Percentiles rank a stretch among this genome's conserved stretches.
phyloP scores from a whole-genome alignment of 2,113 vertebrate genomes.

The Macroglossus sobrinus region DNA sequence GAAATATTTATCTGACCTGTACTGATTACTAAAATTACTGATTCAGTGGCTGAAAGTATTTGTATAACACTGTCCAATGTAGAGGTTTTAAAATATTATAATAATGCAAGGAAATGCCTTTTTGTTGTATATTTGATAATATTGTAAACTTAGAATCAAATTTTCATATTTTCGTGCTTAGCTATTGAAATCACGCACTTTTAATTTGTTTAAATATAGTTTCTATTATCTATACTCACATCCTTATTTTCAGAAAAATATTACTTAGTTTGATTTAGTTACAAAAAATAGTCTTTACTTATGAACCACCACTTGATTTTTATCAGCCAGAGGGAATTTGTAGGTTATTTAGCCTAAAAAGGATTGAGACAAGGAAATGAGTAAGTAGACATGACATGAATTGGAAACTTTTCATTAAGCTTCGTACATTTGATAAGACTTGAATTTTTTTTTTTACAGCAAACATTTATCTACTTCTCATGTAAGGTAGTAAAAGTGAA shows the following conservation, averaged over 20 bases:
- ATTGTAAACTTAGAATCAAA: not conserved
- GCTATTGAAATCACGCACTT: not conserved
- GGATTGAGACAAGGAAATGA: conserved; percentile 14
- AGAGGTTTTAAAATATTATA: not conserved
- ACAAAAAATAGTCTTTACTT: not conserved
- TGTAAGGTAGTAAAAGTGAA: not conserved
- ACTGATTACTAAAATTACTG: not conserved
- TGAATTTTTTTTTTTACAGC: not conserved
- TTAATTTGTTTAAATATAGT: not conserved
- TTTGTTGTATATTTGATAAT: not conserved
- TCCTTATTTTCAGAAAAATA: conserved; percentile 5
- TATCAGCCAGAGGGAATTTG: conserved; percentile 8
- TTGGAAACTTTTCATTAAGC: conserved; percentile 17
- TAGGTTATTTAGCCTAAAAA: not conserved
- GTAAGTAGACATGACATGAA: not conserved
- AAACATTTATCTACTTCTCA: not conserved
- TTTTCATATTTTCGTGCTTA: not conserved
- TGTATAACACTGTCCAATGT: not conserved
- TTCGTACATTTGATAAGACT: conserved; percentile 25
- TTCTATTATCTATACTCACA: not conserved
- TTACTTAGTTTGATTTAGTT: conserved; percentile 33
- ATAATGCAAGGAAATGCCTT: not conserved
- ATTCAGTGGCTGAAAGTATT: not conserved
- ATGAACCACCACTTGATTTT: not conserved
- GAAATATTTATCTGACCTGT: not conserved